Evolutionary conservation across 2,113 vertebrate species (phyloP), one percentile per base, ranked within the genome.

Genomic region (Jacana jacana): DNA sequence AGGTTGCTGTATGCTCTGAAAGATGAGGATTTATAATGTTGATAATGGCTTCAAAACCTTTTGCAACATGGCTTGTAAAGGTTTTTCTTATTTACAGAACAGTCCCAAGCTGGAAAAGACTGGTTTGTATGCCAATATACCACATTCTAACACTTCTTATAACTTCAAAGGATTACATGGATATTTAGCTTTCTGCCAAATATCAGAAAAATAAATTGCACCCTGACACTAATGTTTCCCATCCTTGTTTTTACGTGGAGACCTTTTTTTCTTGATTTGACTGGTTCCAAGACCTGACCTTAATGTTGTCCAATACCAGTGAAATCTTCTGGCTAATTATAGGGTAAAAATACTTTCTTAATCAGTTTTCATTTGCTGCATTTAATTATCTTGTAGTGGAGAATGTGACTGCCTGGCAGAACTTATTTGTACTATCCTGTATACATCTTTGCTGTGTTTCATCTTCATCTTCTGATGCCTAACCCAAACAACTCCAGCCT

Each of bases 161-260:
- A 80, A 71, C 86, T 93, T 92, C 91, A 91, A 84, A 93, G 81
- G 39, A 71, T 91, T 92, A 57, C 69, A 71, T n/a, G 86, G 91
- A 64, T 57, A 15, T 89, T 86, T 51, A 84, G 61, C 65, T 92
- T 95, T 71, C 83, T 92, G 83, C 86, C 80, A 96, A 96, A 60
- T 71, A 91, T 10, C 72, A 91, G 83, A 88, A 95, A 97, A 95
- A 84, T 48, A 81, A 95, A 89, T 64, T 91, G 46, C 61, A 39
- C 13, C 14, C 69, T 86, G 92, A 86, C 42, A 51, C 19, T 69
- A 44, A 90, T 77, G 66, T 73, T 90, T 88, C 83, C 55, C 69
- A 55, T 89, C 81, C 72, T 75, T 71, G 25, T 58, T 93, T 73
- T 88, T 42, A 86, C 0, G 0, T 75, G 77, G 60, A 81, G 42